Conservation (phyloP, 2,888 invertebrate genomes). For the Lathronympha strigana region DNA sequence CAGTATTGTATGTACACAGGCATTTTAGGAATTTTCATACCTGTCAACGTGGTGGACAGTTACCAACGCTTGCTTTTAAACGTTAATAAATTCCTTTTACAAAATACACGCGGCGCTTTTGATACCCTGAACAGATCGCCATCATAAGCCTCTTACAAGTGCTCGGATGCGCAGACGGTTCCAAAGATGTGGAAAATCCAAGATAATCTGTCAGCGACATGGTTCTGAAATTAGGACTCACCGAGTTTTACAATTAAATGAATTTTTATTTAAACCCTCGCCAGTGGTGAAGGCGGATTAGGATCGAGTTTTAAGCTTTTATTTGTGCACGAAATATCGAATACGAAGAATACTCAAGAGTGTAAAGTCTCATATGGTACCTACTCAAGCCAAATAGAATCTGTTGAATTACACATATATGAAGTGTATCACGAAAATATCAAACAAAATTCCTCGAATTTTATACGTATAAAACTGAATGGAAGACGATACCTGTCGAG, state of each 20-base stretch:
- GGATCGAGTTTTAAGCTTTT: conserved; percentile 32
- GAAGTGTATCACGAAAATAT: not conserved
- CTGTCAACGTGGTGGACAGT: no score
- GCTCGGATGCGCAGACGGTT: conserved; percentile 51
- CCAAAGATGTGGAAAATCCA: conserved; percentile 70
- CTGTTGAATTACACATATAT: not conserved
- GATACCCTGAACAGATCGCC: conserved; percentile 49
- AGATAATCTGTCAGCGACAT: conserved; percentile 74
- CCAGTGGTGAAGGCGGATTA: conserved; percentile 32
- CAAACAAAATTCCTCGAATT: conserved; percentile 6
- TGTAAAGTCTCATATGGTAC: not conserved
- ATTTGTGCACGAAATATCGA: conserved; percentile 32
- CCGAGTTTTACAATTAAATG: conserved; percentile 66
- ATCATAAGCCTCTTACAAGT: conserved; percentile 68
- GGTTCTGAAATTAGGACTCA: conserved; percentile 70
- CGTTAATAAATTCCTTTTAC: conserved; percentile 26
- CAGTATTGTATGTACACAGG: no score
- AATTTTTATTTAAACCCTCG: conserved; percentile 46
- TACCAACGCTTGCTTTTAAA: conserved; percentile 20
- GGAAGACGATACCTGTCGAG: conserved; percentile 8
- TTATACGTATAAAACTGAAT: not conserved
- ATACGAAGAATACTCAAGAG: conserved; percentile 7
- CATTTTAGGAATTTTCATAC: no score
- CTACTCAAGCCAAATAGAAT: no score
- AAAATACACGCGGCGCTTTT: conserved; percentile 40